Evolutionary conservation across 2,888 invertebrate species (phyloP), one percentile per base, ranked within the genome.

Genomic region (Cyaniris semiargus): DNA sequence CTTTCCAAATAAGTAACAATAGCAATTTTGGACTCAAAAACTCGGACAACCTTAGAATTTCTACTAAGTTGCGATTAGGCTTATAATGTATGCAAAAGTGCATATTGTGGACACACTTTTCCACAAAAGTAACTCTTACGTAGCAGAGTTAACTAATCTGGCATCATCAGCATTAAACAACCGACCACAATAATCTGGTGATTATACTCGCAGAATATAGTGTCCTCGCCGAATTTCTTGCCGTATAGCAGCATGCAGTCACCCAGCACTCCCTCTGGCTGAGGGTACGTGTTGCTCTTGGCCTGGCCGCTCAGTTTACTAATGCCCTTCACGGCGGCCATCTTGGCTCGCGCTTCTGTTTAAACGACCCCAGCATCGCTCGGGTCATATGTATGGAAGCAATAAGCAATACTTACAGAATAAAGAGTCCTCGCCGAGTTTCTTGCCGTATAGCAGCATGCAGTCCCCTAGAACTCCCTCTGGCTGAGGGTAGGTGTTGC

Each of bases 181-280:
- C n/a, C n/a, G n/a, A n/a, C n/a, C n/a, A n/a, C n/a, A n/a, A n/a
- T n/a, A n/a, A n/a, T n/a, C n/a, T n/a, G n/a, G n/a, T n/a, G n/a
- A n/a, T n/a, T n/a, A 21, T 79, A 89, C 93, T 94, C 93, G 96
- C 98, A 97, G 91, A 99, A 99, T 88, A 97, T 95, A 83, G 97
- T 97, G 85, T 99, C 98, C 83, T 99, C 99, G 80, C 99, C 99
- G 81, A 99, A 95, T 91, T 98, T 98, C 91, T 97, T 97, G 80
- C 99, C 99, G 89, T 98, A 99, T 84, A 96, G 96, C 82, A 97
- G 95, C 99, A 99, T 99, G 85, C 98, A 98, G 89, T 99, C 99
- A 1, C 99, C 99, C 56, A 99, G 95, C 66, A 97, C 97, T 76
- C 99, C 99, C 92, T 99, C 99, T 0, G 99, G 99, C 90, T 99